Evolutionary conservation across 2,113 vertebrate species (phyloP), one percentile per base, ranked within the genome.

Genomic region (Ageneiosus marmoratus): DNA sequence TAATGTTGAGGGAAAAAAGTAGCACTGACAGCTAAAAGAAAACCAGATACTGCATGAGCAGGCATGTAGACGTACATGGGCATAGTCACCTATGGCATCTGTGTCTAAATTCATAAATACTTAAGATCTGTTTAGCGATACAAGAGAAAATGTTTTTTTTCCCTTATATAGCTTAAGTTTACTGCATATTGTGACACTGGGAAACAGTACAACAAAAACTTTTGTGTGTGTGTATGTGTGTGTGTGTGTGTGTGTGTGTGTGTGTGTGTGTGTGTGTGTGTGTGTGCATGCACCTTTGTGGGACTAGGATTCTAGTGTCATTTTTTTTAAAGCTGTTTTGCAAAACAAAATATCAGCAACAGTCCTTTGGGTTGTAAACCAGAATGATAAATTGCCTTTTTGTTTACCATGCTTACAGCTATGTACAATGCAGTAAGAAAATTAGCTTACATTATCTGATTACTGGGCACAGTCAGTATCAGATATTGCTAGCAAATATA

Each of bases 91-190:
- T 67, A 72, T 79, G 73, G 50, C 41, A 77, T 32, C 48, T 75
- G 69, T 51, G 34, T 44, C 15, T 60, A 72, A 77, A 69, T 77
- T 24, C 55, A 70, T 55, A 27, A 72, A 18, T 67, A 62, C 60
- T 70, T 32, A 65, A 46, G 73, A 46, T 50, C 48, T 82, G 37
- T 77, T 48, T 6, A 41, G 32, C 29, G 46, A 76, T 63, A 65
- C 51, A 70, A 48, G 18, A 20, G 46, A 12, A 32, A 74, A 51
- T 20, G 9, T 37, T 34, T 51, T 53, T 4, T 58, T 20, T n/a
- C 9, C 5, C 11, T 34, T 76, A 24, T 11, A 56, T 77, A 32
- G 37, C 58, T 46, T 1, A 44, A 48, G 6, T 29, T 13, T 63
- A 79, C 56, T 8, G n/a, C 56, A 20, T 63, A 79, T 29, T 41